Percentiles rank a stretch among this genome's conserved stretches.
Conservation (phyloP, 2,797 vertebrate species). For the Eupleurogrammus muticus region DNA sequence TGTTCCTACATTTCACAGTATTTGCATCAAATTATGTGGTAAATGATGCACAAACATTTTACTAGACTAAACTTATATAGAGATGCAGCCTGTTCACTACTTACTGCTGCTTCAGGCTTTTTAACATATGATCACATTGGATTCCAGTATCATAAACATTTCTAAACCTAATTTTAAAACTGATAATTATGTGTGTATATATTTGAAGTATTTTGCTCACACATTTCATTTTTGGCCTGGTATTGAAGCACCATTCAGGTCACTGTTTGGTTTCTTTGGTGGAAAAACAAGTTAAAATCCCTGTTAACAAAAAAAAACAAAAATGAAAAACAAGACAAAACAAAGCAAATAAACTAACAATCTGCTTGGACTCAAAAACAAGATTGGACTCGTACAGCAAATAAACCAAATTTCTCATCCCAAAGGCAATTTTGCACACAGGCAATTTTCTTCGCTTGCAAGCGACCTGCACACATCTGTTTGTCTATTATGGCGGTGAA, state of each 20-base stretch:
- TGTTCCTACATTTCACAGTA: slow-evolving; percentile 70
- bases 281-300: slow-evolving; percentile 57
- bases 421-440: slow-evolving; percentile 72
- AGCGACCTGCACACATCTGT: slow-evolving; percentile 62
- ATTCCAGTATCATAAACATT: slow-evolving; percentile 1
- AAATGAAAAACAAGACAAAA: too few species aligned
- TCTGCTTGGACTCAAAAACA: slow-evolving; percentile 62
- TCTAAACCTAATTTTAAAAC: neutral
- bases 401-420: slow-evolving; percentile 74
- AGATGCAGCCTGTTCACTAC: slow-evolving; percentile 35
- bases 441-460: slow-evolving; percentile 69
- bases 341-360: slow-evolving; percentile 53
- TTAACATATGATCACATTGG: slow-evolving; percentile 13
- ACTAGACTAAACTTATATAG: slow-evolving; percentile 53
- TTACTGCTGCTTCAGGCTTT: slow-evolving; percentile 26
- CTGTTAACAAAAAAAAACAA: slow-evolving; percentile 54
- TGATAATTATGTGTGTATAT: neutral
- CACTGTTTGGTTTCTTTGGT: slow-evolving; percentile 35
- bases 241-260: slow-evolving; percentile 10
- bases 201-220: neutral
- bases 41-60: slow-evolving; percentile 72
- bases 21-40: slow-evolving; percentile 68
- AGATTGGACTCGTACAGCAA: slow-evolving; percentile 64
- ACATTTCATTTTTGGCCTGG: neutral
- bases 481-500: slow-evolving; percentile 63